phyloP scores from a whole-genome alignment of 2,113 vertebrate species.

The western clawed frog (Xenopus tropicalis) region DNA sequence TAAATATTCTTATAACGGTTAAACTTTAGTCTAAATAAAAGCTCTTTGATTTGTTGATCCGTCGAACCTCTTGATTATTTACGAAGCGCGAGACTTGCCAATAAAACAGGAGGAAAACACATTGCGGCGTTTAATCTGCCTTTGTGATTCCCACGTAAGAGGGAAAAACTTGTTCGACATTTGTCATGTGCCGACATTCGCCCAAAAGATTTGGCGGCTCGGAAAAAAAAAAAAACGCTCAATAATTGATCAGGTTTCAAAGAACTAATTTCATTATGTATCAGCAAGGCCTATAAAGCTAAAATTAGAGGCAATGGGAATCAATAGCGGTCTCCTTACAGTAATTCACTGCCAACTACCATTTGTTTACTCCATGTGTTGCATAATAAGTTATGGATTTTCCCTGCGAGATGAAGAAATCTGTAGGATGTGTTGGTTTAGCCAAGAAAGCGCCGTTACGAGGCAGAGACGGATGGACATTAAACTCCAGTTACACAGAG shows the following conservation, averaged over 20 bases:
- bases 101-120: too few species aligned
- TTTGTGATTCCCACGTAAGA: too few species aligned
- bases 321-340: constrained; percentile 21
- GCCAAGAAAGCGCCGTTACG: neutral
- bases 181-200: constrained; percentile 21
- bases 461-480: too few species aligned
- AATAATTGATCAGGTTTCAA: constrained; percentile 32
- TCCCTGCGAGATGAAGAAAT: constrained; percentile 7
- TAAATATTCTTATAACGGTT: too few species aligned
- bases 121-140: too few species aligned
- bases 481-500: too few species aligned
- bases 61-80: too few species aligned
- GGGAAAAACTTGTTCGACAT: neutral
- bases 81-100: too few species aligned
- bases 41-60: too few species aligned
- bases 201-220: constrained; percentile 16
- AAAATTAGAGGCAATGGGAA: constrained; percentile 28
- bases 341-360: constrained; percentile 29
- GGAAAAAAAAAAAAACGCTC: too few species aligned
- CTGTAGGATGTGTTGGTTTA: constrained; percentile 5
- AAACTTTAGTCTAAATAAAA: too few species aligned
- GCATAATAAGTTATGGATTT: constrained; percentile 40
- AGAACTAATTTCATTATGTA: constrained; percentile 35
- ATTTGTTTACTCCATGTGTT: constrained; percentile 20
- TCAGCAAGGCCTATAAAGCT: constrained; percentile 12